These are phyloP conservation scores for Acanthurus lineatus DNA, from an alignment of 2,797 vertebrate genomes.

Conservation along the genomic window DNA sequence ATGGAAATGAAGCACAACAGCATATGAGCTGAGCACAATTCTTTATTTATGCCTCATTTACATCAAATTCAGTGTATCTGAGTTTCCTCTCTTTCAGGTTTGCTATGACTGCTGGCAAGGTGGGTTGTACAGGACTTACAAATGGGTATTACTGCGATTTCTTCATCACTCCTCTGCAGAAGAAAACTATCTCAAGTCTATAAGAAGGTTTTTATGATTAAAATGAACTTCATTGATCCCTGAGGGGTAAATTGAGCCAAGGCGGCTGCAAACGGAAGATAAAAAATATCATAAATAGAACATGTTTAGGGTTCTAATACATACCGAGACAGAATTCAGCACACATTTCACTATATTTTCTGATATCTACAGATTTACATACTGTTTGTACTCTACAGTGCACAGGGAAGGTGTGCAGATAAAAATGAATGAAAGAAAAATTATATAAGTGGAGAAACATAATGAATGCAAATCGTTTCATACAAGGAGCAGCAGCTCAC, in stretches of 20 bases:
- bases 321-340: constrained; percentile 30
- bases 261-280: constrained; percentile 70
- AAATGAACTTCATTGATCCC: constrained; percentile 72
- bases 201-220: constrained; percentile 69
- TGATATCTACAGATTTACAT: constrained; percentile 42
- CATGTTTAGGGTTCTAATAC: constrained; percentile 55
- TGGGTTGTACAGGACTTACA: constrained; percentile 58
- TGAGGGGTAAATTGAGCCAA: constrained; percentile 52
- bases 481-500: background rate
- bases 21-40: constrained; percentile 40
- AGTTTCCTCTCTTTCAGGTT: constrained; percentile 45
- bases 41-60: constrained; percentile 69
- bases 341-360: constrained; percentile 22
- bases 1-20: constrained; percentile 56
- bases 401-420: constrained; percentile 35
- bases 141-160: constrained; percentile 60
- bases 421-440: background rate
- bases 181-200: constrained; percentile 59
- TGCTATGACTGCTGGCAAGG: constrained; percentile 45
- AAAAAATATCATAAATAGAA: constrained; percentile 65
- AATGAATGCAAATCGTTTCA: background rate
- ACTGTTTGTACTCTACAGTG: constrained; percentile 7
- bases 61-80: constrained; percentile 44
- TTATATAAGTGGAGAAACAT: background rate
- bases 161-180: constrained; percentile 52